Conservation (phyloP, 2,888 invertebrate genomes). For the Leucophora obtusa region DNA sequence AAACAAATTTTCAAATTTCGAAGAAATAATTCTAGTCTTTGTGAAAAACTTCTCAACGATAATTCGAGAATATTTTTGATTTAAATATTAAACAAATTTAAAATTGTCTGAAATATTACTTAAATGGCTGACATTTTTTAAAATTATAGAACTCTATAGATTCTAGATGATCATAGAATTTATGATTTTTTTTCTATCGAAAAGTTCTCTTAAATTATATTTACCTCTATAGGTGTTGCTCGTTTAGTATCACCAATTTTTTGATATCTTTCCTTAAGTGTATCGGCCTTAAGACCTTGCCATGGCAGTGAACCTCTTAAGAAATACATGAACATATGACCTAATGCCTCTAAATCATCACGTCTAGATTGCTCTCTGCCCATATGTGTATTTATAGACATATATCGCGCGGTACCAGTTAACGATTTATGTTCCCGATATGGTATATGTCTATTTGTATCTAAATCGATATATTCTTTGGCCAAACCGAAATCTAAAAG, state of each 20-base stretch:
- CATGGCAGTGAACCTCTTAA: constrained; percentile 99
- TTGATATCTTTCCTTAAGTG: constrained; percentile 99
- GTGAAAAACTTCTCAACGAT: no score
- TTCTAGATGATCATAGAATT: no score
- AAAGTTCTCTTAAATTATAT: no score
- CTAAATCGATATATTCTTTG: constrained; percentile 99
- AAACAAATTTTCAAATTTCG: no score
- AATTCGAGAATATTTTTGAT: no score
- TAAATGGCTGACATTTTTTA: no score
- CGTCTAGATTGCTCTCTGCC: constrained; percentile 99
- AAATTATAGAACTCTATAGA: no score
- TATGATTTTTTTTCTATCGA: no score
- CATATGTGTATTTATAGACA: constrained; percentile 99
- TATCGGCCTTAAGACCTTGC: constrained; percentile 99
- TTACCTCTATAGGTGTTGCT: constrained; percentile 97
- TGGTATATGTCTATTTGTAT: constrained; percentile 99
- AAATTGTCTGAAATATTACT: no score
- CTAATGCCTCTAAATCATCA: constrained; percentile 99
- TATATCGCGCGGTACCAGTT: constrained; percentile 99
- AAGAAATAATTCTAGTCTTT: no score
- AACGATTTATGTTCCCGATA: constrained; percentile 99
- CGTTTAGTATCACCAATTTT: constrained; percentile 99
- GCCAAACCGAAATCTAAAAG: constrained; percentile 98
- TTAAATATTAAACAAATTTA: no score
- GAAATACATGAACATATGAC: constrained; percentile 99